phyloP scores from a whole-genome alignment of 2,113 vertebrate species.

The Alligator mississippiensis region DNA sequence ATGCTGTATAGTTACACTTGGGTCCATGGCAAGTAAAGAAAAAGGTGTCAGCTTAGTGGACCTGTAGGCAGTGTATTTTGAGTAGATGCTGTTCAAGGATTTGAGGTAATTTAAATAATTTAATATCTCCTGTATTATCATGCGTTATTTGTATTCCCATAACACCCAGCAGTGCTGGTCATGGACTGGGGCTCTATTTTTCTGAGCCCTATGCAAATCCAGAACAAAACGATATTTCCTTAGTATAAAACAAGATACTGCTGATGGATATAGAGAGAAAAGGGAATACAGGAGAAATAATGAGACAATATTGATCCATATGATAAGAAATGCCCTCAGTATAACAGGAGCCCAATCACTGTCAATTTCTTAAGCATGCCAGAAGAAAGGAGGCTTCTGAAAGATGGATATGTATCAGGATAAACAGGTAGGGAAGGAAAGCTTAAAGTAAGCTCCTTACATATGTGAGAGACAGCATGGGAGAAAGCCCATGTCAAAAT shows the following conservation, averaged over 20 bases:
- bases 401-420: background rate
- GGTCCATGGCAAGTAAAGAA: background rate
- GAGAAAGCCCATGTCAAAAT: background rate
- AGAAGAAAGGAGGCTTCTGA: no score
- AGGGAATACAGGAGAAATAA: background rate
- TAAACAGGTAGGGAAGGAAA: background rate
- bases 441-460: no score
- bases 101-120: no score
- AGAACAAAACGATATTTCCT: conserved; percentile 9
- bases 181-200: background rate
- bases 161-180: background rate
- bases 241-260: background rate
- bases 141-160: rapidly evolving
- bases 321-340: background rate
- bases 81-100: no score
- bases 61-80: background rate
- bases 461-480: background rate
- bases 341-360: background rate
- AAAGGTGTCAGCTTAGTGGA: rapidly evolving
- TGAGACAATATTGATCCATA: background rate
- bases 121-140: background rate
- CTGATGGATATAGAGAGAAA: background rate
- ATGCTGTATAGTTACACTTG: background rate
- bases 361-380: no score
- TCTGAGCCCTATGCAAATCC: background rate